phyloP scores from a whole-genome alignment of 2,797 vertebrate species.

The Danionella dracula region DNA sequence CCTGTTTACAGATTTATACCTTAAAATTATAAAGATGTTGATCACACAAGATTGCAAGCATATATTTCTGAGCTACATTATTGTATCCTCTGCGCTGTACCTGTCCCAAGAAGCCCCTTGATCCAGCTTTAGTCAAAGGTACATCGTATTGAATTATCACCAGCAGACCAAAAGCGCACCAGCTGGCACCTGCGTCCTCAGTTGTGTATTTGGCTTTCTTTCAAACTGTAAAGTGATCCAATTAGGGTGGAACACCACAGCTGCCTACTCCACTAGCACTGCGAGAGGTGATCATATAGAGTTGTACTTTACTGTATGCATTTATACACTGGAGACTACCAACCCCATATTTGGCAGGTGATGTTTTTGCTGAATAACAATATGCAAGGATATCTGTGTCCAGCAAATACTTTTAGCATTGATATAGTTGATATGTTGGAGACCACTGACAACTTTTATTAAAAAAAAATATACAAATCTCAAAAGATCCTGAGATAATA shows the following conservation, averaged over 20 bases:
- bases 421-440: no score
- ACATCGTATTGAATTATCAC: conserved; percentile 55
- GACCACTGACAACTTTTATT: no score
- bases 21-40: background rate
- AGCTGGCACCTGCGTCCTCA: conserved; percentile 41
- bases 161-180: conserved; percentile 26
- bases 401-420: no score
- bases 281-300: background rate
- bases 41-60: background rate
- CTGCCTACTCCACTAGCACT: background rate
- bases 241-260: background rate
- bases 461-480: no score
- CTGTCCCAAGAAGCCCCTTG: conserved; percentile 52
- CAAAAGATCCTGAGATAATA: no score
- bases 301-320: no score
- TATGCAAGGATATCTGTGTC: no score
- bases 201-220: conserved; percentile 22
- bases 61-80: background rate
- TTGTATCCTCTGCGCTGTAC: conserved; percentile 1
- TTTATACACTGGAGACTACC: no score
- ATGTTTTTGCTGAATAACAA: no score
- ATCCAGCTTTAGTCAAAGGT: conserved; percentile 57
- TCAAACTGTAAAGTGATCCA: conserved; percentile 14
- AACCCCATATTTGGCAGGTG: no score
- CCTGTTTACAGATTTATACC: background rate